Evolutionary conservation across 2,797 vertebrate genomes (phyloP).

Genomic region (Parambassis ranga): DNA sequence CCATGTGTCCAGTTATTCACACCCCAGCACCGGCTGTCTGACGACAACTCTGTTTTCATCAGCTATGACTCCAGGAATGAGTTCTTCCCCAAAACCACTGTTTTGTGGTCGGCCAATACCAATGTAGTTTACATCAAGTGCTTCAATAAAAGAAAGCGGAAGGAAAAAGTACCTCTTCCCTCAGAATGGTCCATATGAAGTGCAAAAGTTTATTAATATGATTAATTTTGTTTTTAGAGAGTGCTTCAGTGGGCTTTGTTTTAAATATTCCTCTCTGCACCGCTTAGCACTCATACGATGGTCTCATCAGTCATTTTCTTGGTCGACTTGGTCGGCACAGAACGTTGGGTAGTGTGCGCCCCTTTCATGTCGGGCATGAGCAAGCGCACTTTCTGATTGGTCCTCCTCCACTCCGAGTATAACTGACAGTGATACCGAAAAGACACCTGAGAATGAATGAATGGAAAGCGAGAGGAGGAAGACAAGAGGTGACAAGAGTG

Average conservation of each 20-base stretch:
- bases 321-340: conserved; percentile 87
- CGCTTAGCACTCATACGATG: conserved; percentile 87
- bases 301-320: conserved; percentile 95
- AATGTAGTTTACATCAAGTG: conserved; percentile 73
- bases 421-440: conserved; percentile 99
- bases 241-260: conserved; percentile 50
- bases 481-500: conserved; percentile 1
- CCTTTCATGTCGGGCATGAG: conserved; percentile 88
- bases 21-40: conserved; percentile 48
- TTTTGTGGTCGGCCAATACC: conserved; percentile 54
- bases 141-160: conserved; percentile 63
- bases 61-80: conserved; percentile 58
- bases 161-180: conserved; percentile 41
- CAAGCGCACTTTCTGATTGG: conserved; percentile 95
- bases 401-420: conserved; percentile 96
- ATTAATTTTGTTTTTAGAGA: conserved; percentile 64
- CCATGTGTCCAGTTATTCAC: conserved; percentile 35
- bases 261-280: conserved; percentile 57
- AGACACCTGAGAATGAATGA: conserved; percentile 82
- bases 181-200: conserved; percentile 72
- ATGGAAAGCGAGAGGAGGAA: not conserved
- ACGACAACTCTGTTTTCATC: conserved; percentile 38
- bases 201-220: conserved; percentile 75
- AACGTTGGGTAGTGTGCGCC: conserved; percentile 83
- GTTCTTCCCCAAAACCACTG: conserved; percentile 60